Evolutionary conservation across 2,113 vertebrate genomes (phyloP).

Genomic region (Zingel zingel): DNA sequence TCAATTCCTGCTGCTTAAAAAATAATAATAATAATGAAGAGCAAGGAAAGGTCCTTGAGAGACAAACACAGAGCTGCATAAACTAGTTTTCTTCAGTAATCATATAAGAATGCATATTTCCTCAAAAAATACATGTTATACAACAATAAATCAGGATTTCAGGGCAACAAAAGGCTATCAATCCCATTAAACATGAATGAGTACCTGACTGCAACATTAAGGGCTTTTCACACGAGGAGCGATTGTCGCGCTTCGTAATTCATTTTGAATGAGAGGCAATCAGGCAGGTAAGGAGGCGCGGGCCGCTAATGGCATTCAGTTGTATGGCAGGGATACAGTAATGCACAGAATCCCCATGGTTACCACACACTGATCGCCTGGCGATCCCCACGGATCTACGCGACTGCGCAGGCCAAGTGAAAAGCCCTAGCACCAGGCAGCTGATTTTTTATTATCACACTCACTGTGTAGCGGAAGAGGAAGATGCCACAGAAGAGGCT

Average conservation of each 20-base stretch:
- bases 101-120: not conserved
- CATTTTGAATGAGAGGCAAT: too few relatives aligned
- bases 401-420: too few relatives aligned
- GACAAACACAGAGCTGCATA: not conserved
- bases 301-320: too few relatives aligned
- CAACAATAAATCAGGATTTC: not conserved
- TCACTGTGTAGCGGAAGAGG: conserved; percentile 90
- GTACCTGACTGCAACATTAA: not conserved
- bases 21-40: not conserved
- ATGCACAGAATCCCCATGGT: too few relatives aligned
- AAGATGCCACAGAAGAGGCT: conserved; percentile 95
- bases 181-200: not conserved
- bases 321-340: too few relatives aligned
- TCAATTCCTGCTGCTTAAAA: not conserved
- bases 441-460: conserved; percentile 11
- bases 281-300: too few relatives aligned
- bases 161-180: not conserved
- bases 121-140: too few relatives aligned
- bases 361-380: too few relatives aligned
- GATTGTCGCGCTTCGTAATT: too few relatives aligned
- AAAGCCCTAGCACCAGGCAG: too few relatives aligned
- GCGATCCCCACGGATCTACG: too few relatives aligned
- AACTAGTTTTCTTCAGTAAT: not conserved
- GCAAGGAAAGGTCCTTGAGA: not conserved
- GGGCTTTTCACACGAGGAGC: too few relatives aligned